These are phyloP conservation scores for Labeo catla DNA, from an alignment of 2,113 vertebrate genomes.

Conservation along the genomic window DNA sequence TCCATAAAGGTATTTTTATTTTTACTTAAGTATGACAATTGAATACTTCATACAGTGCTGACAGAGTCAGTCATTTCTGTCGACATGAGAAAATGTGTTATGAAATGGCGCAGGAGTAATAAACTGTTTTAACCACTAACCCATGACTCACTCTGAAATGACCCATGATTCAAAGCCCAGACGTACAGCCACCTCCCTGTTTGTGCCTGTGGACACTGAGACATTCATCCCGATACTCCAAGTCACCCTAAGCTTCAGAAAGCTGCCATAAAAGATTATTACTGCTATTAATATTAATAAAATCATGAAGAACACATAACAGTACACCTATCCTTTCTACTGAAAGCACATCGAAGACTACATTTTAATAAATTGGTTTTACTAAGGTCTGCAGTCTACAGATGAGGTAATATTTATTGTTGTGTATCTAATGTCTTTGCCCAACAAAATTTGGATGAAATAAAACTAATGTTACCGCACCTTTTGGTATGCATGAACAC, in stretches of 20 bases:
- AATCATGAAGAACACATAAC: not conserved
- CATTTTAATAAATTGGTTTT: not conserved
- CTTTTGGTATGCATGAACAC: too few relatives aligned
- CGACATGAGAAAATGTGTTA: not conserved
- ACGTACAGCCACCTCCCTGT: not conserved
- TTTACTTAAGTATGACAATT: too few relatives aligned
- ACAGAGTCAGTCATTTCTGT: not conserved
- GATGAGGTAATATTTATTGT: not conserved
- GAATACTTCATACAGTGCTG: not conserved
- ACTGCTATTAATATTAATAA: not conserved
- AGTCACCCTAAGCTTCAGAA: not conserved
- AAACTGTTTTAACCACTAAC: not conserved
- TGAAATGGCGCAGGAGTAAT: not conserved
- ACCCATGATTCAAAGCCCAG: conserved; percentile 8
- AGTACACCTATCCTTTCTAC: not conserved
- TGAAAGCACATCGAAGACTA: not conserved
- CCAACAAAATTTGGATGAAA: too few relatives aligned
- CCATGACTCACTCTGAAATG: conserved; percentile 22
- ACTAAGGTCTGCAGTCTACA: not conserved
- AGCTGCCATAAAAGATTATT: not conserved
- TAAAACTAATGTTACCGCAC: too few relatives aligned
- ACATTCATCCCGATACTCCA: not conserved
- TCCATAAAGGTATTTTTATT: not conserved
- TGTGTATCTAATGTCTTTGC: not conserved
- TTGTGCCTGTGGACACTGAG: not conserved